phyloP scores from a whole-genome alignment of 2,113 vertebrate species.

The Hystrix brachyura region DNA sequence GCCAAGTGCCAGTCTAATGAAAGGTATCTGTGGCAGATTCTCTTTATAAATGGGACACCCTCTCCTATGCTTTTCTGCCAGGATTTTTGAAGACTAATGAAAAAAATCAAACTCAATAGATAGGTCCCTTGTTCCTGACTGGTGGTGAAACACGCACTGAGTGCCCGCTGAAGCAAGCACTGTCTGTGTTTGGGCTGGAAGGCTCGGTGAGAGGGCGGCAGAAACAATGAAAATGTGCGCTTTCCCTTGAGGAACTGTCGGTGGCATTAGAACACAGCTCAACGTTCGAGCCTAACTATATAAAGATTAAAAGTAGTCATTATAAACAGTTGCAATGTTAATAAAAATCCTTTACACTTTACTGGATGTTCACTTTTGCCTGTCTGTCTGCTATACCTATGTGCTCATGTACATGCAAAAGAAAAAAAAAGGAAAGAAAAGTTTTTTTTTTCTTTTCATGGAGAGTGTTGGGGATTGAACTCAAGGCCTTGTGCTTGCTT shows the following conservation, averaged over 20 bases:
- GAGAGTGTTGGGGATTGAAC: no score
- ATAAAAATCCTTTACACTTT: neutral
- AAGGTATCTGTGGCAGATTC: neutral
- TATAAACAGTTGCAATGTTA: neutral
- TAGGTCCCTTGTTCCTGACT: neutral
- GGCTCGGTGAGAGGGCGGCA: neutral
- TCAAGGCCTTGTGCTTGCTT: no score
- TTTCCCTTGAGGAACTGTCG: neutral
- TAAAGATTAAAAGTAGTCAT: neutral
- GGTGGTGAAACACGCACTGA: neutral
- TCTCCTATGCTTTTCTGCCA: neutral
- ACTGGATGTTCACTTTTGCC: neutral
- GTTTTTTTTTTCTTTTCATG: neutral
- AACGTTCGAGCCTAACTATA: neutral
- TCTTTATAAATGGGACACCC: neutral
- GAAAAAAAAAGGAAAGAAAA: neutral
- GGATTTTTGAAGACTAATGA: slow-evolving; percentile 1
- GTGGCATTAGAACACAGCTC: neutral
- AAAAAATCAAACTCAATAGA: neutral
- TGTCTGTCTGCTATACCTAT: neutral
- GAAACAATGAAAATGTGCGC: neutral
- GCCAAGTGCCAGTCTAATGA: neutral
- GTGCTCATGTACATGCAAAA: neutral
- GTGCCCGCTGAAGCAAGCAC: neutral
- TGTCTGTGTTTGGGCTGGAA: neutral